Base-by-base conservation (phyloP, 2,797 vertebrate genomes). In the Poliocrania exsul region DNA sequence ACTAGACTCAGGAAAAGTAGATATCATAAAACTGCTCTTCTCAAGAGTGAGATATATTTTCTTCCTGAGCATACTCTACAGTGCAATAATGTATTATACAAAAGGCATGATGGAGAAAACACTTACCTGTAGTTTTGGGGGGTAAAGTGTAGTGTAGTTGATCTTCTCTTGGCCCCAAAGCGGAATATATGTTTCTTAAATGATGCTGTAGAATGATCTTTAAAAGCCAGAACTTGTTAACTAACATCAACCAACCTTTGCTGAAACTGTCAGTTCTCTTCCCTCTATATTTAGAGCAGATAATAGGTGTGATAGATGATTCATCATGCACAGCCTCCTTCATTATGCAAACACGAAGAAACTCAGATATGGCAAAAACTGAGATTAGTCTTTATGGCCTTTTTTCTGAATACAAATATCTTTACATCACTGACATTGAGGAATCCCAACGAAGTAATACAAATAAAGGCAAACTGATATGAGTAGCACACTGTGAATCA, bases 271-370 rank as follows among this genome's bases (percentile, higher is more conserved):
- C 75, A 61, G 80, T 67, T 80, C 58, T 42, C 26, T 53, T 54
- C 35, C 44, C 78, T 88, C 78, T 90, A 5, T 89, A 77, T 86
- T 93, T 95, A 73, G 58, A 80, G 81, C 42, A 88, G 86, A 44
- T 90, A 95, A 95, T 84, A 95, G 86, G 46, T 80, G 60, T 86
- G 91, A 73, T 86, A 53, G 65, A 40, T 81, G 74, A 94, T 96
- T 94, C 86, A 94, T 93, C 88, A 89, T 81, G 90, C 46, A 47
- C 53, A 61, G 50, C 40, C 57, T 80, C n/a, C 38, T 95, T 85
- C 74, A 47, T 91, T 96, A 94, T 89, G 84, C 83, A 92, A 87
- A 92, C 80, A 78, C 0, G 0, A 90, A 84, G 53, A 90, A 88
- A 91, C 84, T 81, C 29, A 46, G 83, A 71, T 73, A 77, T n/a